A percentile compares a stretch with the other conserved stretches of the same genome.
phyloP scores from a whole-genome alignment of 2,888 invertebrate genomes.

The Camponotus fellah region DNA sequence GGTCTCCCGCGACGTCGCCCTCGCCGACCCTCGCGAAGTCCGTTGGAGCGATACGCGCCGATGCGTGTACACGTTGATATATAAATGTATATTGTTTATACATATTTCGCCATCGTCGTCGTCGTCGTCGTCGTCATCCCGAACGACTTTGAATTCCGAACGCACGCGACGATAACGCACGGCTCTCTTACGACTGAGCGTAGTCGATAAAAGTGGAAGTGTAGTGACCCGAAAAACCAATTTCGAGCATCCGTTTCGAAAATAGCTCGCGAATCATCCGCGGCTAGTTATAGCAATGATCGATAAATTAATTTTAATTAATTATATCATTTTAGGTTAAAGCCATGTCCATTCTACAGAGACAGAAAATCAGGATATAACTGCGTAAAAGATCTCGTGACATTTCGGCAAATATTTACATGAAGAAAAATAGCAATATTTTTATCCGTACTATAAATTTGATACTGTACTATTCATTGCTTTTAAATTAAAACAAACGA shows the following conservation, averaged over 20 bases:
- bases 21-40: slow-evolving; percentile 71
- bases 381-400: not conserved
- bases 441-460: not conserved
- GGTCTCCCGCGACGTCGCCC: slow-evolving; percentile 64
- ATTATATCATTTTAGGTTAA: not conserved
- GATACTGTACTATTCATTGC: not conserved
- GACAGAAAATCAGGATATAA: not conserved
- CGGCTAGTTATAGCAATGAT: not conserved
- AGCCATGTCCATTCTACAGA: not conserved
- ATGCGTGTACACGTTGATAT: slow-evolving; percentile 75
- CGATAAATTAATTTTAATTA: slow-evolving; percentile 1
- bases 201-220: slow-evolving; percentile 31
- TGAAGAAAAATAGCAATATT: not conserved
- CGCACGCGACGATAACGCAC: slow-evolving; percentile 14
- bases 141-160: slow-evolving; percentile 27
- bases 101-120: slow-evolving; percentile 13
- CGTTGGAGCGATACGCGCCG: slow-evolving; percentile 80
- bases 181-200: slow-evolving; percentile 1
- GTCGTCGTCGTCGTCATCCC: not conserved
- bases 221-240: slow-evolving; percentile 36
- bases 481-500: not conserved
- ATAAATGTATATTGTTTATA: slow-evolving; percentile 51
- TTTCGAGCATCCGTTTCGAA: slow-evolving; percentile 10
- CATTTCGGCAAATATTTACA: not conserved
- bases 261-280: not conserved